Evolutionary conservation across 2,888 invertebrate genomes (phyloP).

Genomic region (Lasiommata megera): DNA sequence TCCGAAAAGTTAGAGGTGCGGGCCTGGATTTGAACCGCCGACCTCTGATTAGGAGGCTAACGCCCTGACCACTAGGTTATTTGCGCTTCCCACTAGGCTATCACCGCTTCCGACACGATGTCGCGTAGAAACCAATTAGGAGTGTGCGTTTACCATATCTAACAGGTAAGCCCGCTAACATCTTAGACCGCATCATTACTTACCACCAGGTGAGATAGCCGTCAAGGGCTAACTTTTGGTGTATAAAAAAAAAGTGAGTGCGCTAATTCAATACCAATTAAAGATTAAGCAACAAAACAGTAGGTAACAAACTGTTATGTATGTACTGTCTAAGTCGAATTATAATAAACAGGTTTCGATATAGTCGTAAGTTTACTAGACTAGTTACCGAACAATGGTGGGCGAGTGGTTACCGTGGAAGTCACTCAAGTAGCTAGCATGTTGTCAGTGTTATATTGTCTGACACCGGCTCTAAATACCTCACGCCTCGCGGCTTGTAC

Average conservation of each 20-base stretch:
- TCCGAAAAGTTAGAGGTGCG: no score
- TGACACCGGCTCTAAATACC: slow-evolving; percentile 16
- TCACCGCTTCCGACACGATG: no score
- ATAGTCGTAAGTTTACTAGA: background rate
- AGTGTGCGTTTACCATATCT: no score
- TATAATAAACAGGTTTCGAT: background rate
- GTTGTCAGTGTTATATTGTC: slow-evolving; percentile 47
- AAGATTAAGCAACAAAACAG: background rate
- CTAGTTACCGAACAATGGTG: slow-evolving; percentile 45
- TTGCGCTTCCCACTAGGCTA: no score
- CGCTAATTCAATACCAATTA: background rate
- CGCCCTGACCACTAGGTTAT: no score
- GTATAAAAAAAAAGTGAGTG: background rate
- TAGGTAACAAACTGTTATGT: background rate
- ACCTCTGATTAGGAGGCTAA: no score
- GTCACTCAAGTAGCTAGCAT: slow-evolving; percentile 50
- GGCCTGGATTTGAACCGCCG: no score
- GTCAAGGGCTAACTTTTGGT: no score
- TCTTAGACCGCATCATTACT: no score
- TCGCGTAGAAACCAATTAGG: no score
- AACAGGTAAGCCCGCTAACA: no score
- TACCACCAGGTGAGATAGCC: no score
- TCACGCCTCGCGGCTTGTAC: slow-evolving; percentile 12
- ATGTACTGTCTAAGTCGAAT: background rate
- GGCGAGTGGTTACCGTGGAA: slow-evolving; percentile 41